Conservation (phyloP, 2,113 vertebrate genomes). For the Megaleporinus macrocephalus region DNA sequence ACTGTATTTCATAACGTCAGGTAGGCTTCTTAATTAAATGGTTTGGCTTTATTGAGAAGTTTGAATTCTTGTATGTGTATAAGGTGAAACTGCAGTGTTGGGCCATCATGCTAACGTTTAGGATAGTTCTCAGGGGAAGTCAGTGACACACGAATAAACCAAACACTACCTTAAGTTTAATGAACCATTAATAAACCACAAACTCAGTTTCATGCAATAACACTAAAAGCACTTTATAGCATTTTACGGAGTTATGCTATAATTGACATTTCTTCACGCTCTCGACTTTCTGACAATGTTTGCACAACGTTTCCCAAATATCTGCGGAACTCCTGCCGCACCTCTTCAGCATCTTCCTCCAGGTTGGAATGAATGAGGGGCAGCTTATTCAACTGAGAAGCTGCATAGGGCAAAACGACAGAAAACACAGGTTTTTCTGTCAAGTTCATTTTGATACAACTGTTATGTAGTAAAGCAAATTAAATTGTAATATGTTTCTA, state of each 20-base stretch:
- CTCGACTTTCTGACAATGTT: slow-evolving; percentile 88
- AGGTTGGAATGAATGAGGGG: slow-evolving; percentile 89
- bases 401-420: slow-evolving; percentile 71
- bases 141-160: neutral
- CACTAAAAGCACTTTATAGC: neutral
- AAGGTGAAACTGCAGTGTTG: too few species aligned
- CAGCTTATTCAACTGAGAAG: slow-evolving; percentile 83
- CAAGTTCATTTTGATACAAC: neutral
- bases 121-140: neutral
- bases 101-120: too few species aligned
- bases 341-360: slow-evolving; percentile 91
- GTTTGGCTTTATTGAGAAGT: too few species aligned
- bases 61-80: too few species aligned
- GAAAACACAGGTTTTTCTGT: neutral
- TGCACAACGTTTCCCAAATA: slow-evolving; percentile 85
- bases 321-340: slow-evolving; percentile 84
- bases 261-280: slow-evolving; percentile 94
- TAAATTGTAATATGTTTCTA: neutral
- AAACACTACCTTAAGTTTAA: neutral
- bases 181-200: neutral
- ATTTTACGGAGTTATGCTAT: slow-evolving; percentile 75
- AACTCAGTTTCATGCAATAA: neutral
- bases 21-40: too few species aligned
- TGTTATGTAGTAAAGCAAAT: slow-evolving; percentile 19
- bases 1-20: too few species aligned